phyloP scores from a whole-genome alignment of 2,888 invertebrate species.

The Timema podura region DNA sequence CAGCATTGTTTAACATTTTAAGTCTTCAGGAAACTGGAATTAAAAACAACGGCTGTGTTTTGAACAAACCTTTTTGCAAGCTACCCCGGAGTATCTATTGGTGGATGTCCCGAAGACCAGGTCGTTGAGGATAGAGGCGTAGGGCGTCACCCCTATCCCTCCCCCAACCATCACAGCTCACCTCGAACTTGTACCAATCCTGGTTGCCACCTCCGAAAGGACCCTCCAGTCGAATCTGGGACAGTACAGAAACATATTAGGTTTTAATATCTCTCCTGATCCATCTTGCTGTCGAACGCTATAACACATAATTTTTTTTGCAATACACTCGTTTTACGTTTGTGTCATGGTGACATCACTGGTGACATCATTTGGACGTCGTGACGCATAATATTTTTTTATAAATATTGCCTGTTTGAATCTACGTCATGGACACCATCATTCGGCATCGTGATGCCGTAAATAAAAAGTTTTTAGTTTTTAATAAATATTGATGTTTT shows the following conservation, averaged over 20 bases:
- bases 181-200: constrained; percentile 97
- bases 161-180: constrained; percentile 97
- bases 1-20: constrained; percentile 11
- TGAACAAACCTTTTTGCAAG: constrained; percentile 80
- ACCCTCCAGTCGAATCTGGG: constrained; percentile 72
- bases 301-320: too few relatives aligned
- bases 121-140: constrained; percentile 94
- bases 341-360: too few relatives aligned
- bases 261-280: not conserved
- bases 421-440: too few relatives aligned
- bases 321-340: too few relatives aligned
- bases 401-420: too few relatives aligned
- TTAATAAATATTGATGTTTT: too few relatives aligned
- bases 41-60: too few relatives aligned
- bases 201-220: constrained; percentile 98
- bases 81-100: constrained; percentile 92
- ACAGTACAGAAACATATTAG: not conserved
- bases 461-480: too few relatives aligned
- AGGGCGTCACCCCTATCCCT: constrained; percentile 95
- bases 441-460: too few relatives aligned
- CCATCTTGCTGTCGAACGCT: not conserved
- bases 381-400: too few relatives aligned
- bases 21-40: too few relatives aligned
- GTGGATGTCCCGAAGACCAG: constrained; percentile 94
- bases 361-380: too few relatives aligned